These are phyloP conservation scores for Suncus etruscus DNA, from an alignment of 2,113 vertebrate genomes.

Conservation along the genomic window DNA sequence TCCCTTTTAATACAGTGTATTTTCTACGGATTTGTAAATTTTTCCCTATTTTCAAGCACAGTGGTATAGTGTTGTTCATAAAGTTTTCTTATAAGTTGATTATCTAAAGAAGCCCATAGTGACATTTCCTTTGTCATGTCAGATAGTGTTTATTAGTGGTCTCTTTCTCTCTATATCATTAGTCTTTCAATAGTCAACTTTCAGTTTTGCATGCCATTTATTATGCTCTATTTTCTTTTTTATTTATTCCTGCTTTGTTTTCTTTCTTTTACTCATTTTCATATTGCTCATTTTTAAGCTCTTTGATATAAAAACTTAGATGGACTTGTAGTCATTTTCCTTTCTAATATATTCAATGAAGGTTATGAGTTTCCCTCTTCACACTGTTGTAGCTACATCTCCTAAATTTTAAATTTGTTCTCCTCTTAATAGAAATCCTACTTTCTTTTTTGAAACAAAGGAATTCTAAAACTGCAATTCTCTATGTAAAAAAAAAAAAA, in stretches of 20 bases:
- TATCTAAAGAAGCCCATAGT: background rate
- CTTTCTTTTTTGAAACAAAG: conserved; percentile 38
- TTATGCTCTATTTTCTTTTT: background rate
- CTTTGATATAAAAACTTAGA: background rate
- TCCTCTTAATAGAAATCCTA: conserved; percentile 14
- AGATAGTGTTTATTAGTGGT: background rate
- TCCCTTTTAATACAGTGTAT: conserved; percentile 15
- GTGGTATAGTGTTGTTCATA: background rate
- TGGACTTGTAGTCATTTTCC: background rate
- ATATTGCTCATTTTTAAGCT: background rate
- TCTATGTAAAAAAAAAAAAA: background rate
- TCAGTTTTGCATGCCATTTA: background rate
- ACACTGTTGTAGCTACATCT: background rate
- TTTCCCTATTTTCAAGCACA: background rate
- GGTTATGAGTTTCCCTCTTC: background rate
- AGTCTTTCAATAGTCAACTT: background rate
- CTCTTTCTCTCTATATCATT: background rate
- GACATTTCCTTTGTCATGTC: background rate
- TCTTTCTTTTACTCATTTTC: conserved; percentile 14
- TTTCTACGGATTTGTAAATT: conserved; percentile 36
- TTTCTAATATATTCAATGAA: background rate
- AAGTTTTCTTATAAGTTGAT: background rate
- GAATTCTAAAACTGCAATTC: background rate
- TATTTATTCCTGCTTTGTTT: conserved; percentile 44
- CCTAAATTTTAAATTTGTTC: background rate